phyloP scores from a whole-genome alignment of 2,888 invertebrate species.

The Cordilura impudica region DNA sequence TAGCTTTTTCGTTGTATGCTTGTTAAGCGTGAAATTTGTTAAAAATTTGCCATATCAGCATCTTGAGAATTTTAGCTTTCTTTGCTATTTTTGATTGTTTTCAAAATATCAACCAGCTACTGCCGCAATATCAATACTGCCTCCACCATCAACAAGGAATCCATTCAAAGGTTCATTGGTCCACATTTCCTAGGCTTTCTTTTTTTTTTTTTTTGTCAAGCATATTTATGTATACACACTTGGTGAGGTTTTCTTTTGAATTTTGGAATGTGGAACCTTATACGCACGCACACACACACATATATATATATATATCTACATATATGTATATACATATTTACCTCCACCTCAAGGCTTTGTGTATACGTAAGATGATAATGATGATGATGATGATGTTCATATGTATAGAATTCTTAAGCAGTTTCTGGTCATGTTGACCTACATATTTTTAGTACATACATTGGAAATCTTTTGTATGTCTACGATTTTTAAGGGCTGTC shows the following conservation, averaged over 20 bases:
- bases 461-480: too few species aligned
- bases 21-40: slow-evolving; percentile 58
- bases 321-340: background rate
- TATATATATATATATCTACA: too few species aligned
- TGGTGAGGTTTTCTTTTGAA: slow-evolving; percentile 10
- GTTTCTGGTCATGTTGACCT: slow-evolving; percentile 55
- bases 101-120: slow-evolving; percentile 36
- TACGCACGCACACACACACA: slow-evolving; percentile 2
- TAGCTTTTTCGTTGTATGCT: slow-evolving; percentile 19
- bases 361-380: too few species aligned
- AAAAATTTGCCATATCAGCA: slow-evolving; percentile 54
- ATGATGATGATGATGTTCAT: too few species aligned
- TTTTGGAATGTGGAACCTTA: too few species aligned
- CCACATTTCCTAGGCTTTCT: background rate
- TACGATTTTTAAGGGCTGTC: slow-evolving; percentile 44
- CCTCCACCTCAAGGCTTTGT: too few species aligned
- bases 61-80: slow-evolving; percentile 52
- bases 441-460: slow-evolving; percentile 27
- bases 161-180: slow-evolving; percentile 45
- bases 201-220: background rate
- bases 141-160: slow-evolving; percentile 13
- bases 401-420: slow-evolving; percentile 51
- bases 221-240: slow-evolving; percentile 11
- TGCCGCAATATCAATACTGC: background rate
- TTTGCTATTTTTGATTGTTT: slow-evolving; percentile 62